These are phyloP conservation scores for Mesoligia furuncula DNA, from an alignment of 2,888 invertebrate species.

Conservation along the genomic window DNA sequence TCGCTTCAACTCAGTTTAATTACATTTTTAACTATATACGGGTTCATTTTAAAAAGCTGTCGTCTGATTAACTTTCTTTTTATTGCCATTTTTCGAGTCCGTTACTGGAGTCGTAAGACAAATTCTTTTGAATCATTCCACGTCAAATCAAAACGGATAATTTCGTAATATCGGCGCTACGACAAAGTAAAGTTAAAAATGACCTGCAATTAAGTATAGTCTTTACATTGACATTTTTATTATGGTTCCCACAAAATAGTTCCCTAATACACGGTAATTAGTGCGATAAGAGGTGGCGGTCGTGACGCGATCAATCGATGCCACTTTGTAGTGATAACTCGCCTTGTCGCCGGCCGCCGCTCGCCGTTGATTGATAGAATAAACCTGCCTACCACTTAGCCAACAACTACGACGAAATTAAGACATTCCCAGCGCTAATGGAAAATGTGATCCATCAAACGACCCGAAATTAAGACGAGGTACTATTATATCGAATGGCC, in stretches of 20 bases:
- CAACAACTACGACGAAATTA: constrained; percentile 81
- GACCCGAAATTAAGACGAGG: constrained; percentile 80
- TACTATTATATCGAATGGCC: constrained; percentile 68
- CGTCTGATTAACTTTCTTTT: constrained; percentile 73
- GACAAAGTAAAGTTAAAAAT: constrained; percentile 48
- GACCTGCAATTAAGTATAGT: constrained; percentile 29
- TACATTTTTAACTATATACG: constrained; percentile 81
- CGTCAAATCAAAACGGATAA: constrained; percentile 49
- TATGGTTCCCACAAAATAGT: constrained; percentile 69
- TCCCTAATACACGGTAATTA: constrained; percentile 73
- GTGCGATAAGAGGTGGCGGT: constrained; percentile 82
- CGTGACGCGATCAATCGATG: constrained; percentile 83
- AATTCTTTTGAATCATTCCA: constrained; percentile 38
- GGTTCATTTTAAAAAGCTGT: constrained; percentile 74
- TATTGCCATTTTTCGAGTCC: constrained; percentile 67
- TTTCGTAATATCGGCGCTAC: constrained; percentile 37
- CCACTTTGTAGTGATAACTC: constrained; percentile 83
- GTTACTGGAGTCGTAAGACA: constrained; percentile 59
- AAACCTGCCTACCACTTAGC: constrained; percentile 82
- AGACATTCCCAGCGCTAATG: constrained; percentile 84
- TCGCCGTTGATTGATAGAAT: constrained; percentile 82
- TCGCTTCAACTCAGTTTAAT: constrained; percentile 79
- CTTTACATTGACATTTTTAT: constrained; percentile 62
- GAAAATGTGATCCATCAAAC: constrained; percentile 85
- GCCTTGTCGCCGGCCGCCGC: constrained; percentile 71